phyloP scores from a whole-genome alignment of 2,888 invertebrate genomes.

The Empis livida region DNA sequence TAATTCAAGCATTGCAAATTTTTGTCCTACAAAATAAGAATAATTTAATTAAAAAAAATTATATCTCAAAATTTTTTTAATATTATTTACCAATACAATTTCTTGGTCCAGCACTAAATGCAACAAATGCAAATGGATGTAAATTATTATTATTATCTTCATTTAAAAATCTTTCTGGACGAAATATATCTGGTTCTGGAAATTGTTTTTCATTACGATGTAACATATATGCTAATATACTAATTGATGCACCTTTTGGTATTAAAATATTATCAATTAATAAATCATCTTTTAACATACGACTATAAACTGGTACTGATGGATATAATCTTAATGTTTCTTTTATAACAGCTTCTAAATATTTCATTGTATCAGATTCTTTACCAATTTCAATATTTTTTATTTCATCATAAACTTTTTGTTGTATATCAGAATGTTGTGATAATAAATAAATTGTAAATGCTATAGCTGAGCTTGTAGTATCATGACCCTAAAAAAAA shows the following conservation, averaged over 20 bases:
- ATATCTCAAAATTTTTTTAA: neutral
- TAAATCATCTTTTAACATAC: constrained; percentile 36
- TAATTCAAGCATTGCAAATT: constrained; percentile 33
- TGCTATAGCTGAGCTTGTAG: constrained; percentile 40
- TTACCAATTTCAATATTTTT: constrained; percentile 21
- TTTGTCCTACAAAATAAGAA: constrained; percentile 21
- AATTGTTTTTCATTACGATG: constrained; percentile 38
- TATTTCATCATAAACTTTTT: constrained; percentile 34
- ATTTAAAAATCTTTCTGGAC: constrained; percentile 28
- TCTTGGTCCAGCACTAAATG: constrained; percentile 31
- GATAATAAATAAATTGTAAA: constrained; percentile 41
- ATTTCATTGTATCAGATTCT: constrained; percentile 35
- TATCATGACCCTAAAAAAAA: constrained; percentile 36
- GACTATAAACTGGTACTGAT: constrained; percentile 39
- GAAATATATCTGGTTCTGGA: constrained; percentile 35
- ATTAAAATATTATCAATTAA: constrained; percentile 30
- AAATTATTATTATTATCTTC: constrained; percentile 20
- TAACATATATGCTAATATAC: constrained; percentile 33
- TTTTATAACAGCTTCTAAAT: constrained; percentile 44
- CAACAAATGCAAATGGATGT: constrained; percentile 30
- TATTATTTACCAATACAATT: constrained; percentile 24
- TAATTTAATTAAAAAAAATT: neutral
- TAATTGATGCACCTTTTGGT: constrained; percentile 33
- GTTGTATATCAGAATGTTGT: constrained; percentile 37
- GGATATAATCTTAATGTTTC: constrained; percentile 44